Evolutionary conservation across 2,113 vertebrate genomes (phyloP).

Genomic region (Pomatostomus ruficeps): DNA sequence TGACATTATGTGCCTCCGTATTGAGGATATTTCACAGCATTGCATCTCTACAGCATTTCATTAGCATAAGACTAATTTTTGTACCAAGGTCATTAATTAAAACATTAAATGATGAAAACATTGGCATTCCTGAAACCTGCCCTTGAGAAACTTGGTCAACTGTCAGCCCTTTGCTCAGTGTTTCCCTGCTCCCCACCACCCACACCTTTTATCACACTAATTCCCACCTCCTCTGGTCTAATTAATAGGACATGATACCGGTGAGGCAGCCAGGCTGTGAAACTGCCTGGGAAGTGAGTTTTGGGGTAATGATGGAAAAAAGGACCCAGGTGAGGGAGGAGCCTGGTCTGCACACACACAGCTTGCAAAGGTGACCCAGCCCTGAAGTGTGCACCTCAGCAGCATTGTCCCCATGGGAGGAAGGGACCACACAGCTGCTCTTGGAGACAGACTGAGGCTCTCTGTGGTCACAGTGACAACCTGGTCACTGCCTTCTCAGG

Average conservation of each 20-base stretch:
- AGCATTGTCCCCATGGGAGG: neutral
- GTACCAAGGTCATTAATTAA: constrained; percentile 13
- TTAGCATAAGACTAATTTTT: constrained; percentile 23
- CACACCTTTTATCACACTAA: neutral
- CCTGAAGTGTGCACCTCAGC: neutral
- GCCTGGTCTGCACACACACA: neutral
- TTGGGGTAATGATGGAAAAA: neutral
- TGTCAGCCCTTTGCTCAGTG: neutral
- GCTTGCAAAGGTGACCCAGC: neutral
- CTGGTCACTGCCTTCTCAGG: neutral
- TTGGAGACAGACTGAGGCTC: neutral
- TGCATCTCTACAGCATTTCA: neutral
- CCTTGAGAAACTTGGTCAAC: neutral
- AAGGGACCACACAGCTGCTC: neutral
- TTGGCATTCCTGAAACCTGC: neutral
- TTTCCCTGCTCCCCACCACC: neutral
- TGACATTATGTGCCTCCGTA: neutral
- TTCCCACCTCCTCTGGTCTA: neutral
- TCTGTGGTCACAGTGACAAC: accelerated
- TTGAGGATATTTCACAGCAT: neutral
- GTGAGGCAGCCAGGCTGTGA: neutral
- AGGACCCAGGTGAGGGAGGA: neutral
- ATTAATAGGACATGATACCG: neutral
- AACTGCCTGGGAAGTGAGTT: neutral
- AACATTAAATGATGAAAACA: neutral